These are phyloP conservation scores for Chiroxiphia lanceolata DNA, from an alignment of 2,797 vertebrate species.

Conservation along the genomic window DNA sequence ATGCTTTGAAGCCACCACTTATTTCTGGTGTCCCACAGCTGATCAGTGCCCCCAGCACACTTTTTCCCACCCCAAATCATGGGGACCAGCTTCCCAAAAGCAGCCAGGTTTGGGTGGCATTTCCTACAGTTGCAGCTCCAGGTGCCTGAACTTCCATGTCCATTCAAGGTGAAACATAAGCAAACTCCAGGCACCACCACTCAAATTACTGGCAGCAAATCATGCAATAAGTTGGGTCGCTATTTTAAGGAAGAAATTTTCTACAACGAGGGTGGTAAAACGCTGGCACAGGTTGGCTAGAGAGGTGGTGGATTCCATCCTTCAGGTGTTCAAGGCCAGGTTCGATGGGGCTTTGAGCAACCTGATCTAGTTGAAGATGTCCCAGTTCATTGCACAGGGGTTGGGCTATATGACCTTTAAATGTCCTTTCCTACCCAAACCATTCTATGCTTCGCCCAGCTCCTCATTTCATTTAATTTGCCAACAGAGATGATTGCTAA, in stretches of 20 bases:
- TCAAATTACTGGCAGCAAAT: background rate
- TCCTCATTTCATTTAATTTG: background rate
- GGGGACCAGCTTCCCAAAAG: background rate
- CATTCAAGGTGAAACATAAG: background rate
- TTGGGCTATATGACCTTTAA: background rate
- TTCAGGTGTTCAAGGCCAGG: background rate
- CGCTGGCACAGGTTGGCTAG: background rate
- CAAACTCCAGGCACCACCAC: background rate
- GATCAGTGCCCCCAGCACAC: background rate
- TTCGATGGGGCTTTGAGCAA: background rate
- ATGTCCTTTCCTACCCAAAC: background rate
- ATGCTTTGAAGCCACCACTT: background rate
- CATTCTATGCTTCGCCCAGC: background rate
- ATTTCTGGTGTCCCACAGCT: background rate
- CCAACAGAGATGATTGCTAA: background rate
- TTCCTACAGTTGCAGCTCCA: background rate
- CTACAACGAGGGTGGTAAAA: rapidly evolving
- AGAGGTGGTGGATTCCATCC: too few relatives aligned
- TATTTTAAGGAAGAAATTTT: background rate
- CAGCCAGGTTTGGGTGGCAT: background rate
- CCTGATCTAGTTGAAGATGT: background rate
- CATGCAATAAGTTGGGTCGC: background rate
- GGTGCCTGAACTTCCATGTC: background rate
- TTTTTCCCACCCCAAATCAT: background rate
- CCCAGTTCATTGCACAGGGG: background rate